Base-by-base conservation (phyloP, 1,140 invertebrate genomes). In the Euglossa dilemma region DNA sequence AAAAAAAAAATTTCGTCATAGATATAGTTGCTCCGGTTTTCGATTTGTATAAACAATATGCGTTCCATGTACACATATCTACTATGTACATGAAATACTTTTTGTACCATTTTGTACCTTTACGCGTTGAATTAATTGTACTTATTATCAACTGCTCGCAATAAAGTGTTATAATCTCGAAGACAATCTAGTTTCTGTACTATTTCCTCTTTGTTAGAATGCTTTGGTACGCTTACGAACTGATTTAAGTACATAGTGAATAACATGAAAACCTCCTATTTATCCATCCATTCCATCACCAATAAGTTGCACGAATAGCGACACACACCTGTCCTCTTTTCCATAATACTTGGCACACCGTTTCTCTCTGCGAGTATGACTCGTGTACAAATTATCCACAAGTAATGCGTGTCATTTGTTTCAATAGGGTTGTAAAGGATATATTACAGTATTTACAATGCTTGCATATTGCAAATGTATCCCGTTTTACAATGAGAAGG, bases 371-470 rank as follows among this genome's bases (percentile, higher is more conserved):
- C n/a, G n/a, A n/a, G n/a, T n/a, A n/a, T n/a, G n/a, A n/a, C 90
- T 92, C 5, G 91, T 92, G 73, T 94, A 94, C 74, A 80, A 93
- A 81, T 92, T 94, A 81, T 94, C 92, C 0, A 91, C 87, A 80
- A 90, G 92, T 9, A 94, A 56, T 0, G 88, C 85, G 78, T 94
- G 93, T 2, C 87, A 84, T 76, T 82, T 85, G n/a, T 84, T 67
- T 72, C 91, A 78, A 56, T 92, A 47, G 5, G 36, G 43, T 59
- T 74, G 36, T 18, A 74, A 12, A 11, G 47, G 54, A 0, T 36
- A 74, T 23, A 61, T 74, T n/a, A 57, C 54, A 45, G 59, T 74
- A 45, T 23, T 76, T 45, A 12, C 25, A 63, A 20, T 45, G 28
- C 64, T 23, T 50, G 28, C 23, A 76, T 28, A 45, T 78, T 57